Evolutionary conservation across 2,888 invertebrate genomes (phyloP), one percentile per base, ranked within the genome.

Genomic region (Netelia melanura): DNA sequence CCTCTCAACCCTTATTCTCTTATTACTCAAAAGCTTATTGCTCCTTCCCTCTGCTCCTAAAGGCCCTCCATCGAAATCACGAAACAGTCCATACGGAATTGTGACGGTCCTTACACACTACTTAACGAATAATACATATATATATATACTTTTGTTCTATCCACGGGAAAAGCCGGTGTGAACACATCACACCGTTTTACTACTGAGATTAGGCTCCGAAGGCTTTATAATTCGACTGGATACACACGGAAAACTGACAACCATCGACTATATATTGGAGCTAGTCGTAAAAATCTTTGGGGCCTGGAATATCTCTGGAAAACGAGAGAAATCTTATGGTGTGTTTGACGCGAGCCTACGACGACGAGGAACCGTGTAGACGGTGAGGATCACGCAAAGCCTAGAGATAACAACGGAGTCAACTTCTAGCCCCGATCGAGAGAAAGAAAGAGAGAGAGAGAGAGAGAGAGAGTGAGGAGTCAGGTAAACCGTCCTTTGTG

Each of bases 101-200:
- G 44, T 58, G 54, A 38, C 8, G n/a, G 38, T 43, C 43, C 21
- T 43, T 71, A 48, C 6, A 54, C 21, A 23, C 67, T 68, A 54
- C 64, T 78, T 85, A 86, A 85, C 58, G 21, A 58, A 58, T 48
- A 48, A 48, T 14, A 48, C 14, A 48, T 17, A 58, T 43, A 43
- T 75, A 48, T 17, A 58, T 43, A 43, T 75, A 85, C 92, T 92
- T 92, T 92, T 91, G 91, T 92, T 90, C 91, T 90, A 91, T 90
- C 88, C 89, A 81, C 83, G 25, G 61, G 44, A 30, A 44, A 25
- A 76, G 62, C 48, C 87, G 89, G 92, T 90, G 91, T 91, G 91
- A 92, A 91, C 90, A 92, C 89, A 91, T 92, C 91, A 89, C 91
- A 89, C 90, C 89, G 88, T 90, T 92, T 92, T 91, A 91, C 83